Evolutionary conservation across 2,888 invertebrate species (phyloP), one percentile per base, ranked within the genome.

Genomic region (Sarcophaga rosellei): DNA sequence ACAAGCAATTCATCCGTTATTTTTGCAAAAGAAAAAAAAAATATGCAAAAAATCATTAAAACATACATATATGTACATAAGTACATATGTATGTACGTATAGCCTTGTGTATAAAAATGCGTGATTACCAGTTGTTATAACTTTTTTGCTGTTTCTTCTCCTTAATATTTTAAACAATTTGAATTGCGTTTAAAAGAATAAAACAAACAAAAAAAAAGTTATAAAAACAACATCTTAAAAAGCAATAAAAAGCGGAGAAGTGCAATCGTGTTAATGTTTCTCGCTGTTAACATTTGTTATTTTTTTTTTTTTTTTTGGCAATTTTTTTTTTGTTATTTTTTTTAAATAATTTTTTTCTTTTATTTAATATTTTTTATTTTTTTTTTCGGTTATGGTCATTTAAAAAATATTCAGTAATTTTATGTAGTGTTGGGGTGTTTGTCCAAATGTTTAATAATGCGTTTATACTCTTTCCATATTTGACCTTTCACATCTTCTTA

Each of bases 401-500:
- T 53, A 17, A 15, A 53, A 12, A 17, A 53, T 53, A 15, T 15
- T 35, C 35, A 10, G 8, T 35, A 35, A 35, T 35, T 2, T 35
- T 35, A 35, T 35, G 8, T 35, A 35, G 35, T 35, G 35, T 35
- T 35, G 8, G 35, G 35, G 15, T 53, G 53, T 53, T 12, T 53
- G 53, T 53, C 2, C 35, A 35, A 35, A 2, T 53, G 17, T 53
- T 15, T 53, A 15, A 17, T 53, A 17, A 17, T 53, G 17, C 53
- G 53, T 53, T 53, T 17, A 15, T 53, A 15, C 17, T 53, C 3
- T 17, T 53, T 17, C 17, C 35, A 44, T 23, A 15, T 76, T 83
- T 83, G 74, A 83, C 83, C 83, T 83, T 83, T 83, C 73, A 63
- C 62, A 78, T 53, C 11, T 35, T 35, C 44, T 47, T 21, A 47